Evolutionary conservation across 2,888 invertebrate species (phyloP).

Genomic region (Scaeva pyrastri): DNA sequence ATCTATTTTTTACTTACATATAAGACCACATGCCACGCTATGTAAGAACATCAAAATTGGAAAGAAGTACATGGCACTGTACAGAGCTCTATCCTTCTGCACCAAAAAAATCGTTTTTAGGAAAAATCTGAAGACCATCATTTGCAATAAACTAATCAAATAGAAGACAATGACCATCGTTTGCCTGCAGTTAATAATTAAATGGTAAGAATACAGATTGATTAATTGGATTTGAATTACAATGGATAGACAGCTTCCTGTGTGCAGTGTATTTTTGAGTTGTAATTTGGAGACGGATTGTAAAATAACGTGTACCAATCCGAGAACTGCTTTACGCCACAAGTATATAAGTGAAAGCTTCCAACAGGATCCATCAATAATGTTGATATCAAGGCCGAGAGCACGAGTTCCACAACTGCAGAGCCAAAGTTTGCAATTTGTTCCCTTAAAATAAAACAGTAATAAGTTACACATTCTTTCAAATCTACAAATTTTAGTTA

Average conservation of each 20-base stretch:
- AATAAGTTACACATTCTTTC: no score
- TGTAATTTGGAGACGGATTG: conserved; percentile 97
- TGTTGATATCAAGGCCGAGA: conserved; percentile 91
- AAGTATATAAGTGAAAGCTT: conserved; percentile 90
- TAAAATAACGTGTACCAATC: conserved; percentile 99
- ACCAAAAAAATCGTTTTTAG: conserved; percentile 88
- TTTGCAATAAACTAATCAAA: conserved; percentile 90
- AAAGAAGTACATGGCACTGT: conserved; percentile 97
- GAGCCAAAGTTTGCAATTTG: conserved; percentile 91
- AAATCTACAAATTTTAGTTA: no score
- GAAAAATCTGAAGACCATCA: conserved; percentile 91
- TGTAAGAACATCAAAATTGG: conserved; percentile 94
- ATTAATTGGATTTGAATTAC: conserved; percentile 85
- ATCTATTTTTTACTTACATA: conserved; percentile 92
- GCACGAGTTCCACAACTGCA: conserved; percentile 91
- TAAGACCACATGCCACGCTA: conserved; percentile 94
- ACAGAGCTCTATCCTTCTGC: conserved; percentile 92
- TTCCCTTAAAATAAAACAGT: conserved; percentile 84
- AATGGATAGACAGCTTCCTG: conserved; percentile 99
- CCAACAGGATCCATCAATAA: conserved; percentile 93
- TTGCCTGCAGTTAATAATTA: conserved; percentile 87
- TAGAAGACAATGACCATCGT: conserved; percentile 96
- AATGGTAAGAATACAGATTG: neutral
- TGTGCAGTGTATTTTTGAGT: conserved; percentile 94
- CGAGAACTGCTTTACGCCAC: conserved; percentile 91